Evolutionary conservation across 1,140 invertebrate genomes (phyloP), one percentile per base, ranked within the genome.

Genomic region (Heterodera schachtii): DNA sequence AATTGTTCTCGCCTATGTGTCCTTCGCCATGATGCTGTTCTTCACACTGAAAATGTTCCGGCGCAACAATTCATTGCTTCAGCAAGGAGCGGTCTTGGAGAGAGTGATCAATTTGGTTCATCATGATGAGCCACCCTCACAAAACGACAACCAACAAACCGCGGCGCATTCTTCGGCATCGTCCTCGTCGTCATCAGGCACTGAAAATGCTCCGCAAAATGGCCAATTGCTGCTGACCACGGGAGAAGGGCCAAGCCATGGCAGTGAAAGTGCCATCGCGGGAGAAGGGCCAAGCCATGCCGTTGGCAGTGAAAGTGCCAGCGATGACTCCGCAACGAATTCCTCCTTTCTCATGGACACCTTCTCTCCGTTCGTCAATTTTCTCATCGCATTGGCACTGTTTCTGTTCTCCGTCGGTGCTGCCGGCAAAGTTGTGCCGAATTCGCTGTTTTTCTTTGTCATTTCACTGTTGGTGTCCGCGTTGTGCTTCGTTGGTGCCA

Each of bases 11-110:
- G 74, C 82, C 41, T 87, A 88, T 75, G 49, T 87, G 57, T 86
- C 86, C 13, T 88, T 87, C 71, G 47, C 60, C 21, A 71, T 73
- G 21, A 87, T 87, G 86, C 49, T 86, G 60, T 87, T 82, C 75
- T 87, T 80, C 57, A 87, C 86, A 16, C 71, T 87, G 43, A 87
- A 84, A 73, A 87, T 87, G 87, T 87, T 87, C 67, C 87, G 84
- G 46, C 79, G 84, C 16, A 73, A 81, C 31, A 78, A 44, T 5
- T 78, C 47, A 0, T 64, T 86, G 21, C n/a, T 84, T n/a, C 41
- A 81, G 13, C 71, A 87, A 49, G 57, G 74, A 66, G 47, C 75
- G 19, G 43, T 86, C 11, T 86, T 84, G 86, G 64, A 83, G 49
- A 75, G 77, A 46, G 49, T 86, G 31, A 52, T 83, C 3, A 21